Evolutionary conservation across 2,888 invertebrate genomes (phyloP), one percentile per base, ranked within the genome.

Genomic region (Meta bourneti): DNA sequence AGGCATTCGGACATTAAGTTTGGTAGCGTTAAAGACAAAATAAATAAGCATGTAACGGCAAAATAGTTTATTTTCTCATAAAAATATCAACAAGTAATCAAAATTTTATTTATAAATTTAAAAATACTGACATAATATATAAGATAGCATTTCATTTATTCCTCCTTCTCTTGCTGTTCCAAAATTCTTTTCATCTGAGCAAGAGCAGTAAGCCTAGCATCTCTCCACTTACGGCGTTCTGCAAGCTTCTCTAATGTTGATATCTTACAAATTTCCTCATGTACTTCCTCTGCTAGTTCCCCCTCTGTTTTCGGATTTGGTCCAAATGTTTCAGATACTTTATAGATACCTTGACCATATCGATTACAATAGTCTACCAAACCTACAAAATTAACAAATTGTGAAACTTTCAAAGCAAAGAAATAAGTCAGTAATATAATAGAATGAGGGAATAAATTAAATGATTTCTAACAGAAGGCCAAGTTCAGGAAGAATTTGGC

Each of bases 171-270:
- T 71, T 71, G 78, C 19, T 87, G 75, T n/a, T 87, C 82, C 49
- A 91, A 61, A 72, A 91, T 78, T 77, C 96, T 97, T 95, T 98
- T 98, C 88, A 98, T 95, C 90, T 97, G 95, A 49, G 98, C 96
- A 13, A 98, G 95, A 91, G 97, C 97, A 0, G 97, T 97, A 34
- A 98, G 96, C 93, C 97, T 97, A 61, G 96, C 96, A 94, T 98
- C 98, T 34, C 98, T 96, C 97, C 98, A 98, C 0, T 96, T 96
- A 51, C 98, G 96, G 93, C 98, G 95, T 91, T 97, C 97, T 86
- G 96, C 96, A 85, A 98, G 95, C 94, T 97, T 96, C 49, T 97
- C 96, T 54, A 98, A 93, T 0, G 98, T 97, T 51, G 97, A 96
- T 95, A 97, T 96, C 9, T 96, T 95, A 94, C 97, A 97, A 80